Evolutionary conservation across 2,888 invertebrate genomes (phyloP), one percentile per base, ranked within the genome.

Genomic region (Tachina grossa): DNA sequence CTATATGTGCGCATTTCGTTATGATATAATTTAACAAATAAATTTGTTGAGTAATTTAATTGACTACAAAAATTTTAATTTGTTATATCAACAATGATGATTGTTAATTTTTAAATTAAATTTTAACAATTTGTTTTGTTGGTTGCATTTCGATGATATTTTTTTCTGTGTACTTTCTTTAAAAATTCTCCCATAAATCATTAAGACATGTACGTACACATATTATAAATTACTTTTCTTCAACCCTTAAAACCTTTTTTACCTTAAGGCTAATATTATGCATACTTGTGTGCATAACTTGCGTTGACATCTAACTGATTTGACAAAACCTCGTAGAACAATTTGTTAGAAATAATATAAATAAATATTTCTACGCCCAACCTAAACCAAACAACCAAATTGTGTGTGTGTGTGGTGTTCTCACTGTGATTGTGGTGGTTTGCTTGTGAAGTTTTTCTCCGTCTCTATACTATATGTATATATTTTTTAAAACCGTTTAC

Each of bases 361-460:
- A 53, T 16, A 59, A 13, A 47, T 22, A 51, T 39, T 47, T 69
- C 41, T 11, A 43, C 39, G 59, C 49, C 45, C 65, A 65, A 69
- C 49, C 45, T 51, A 19, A 31, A 45, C 11, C 31, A 11, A 19
- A 71, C 59, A 63, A 59, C 53, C 61, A 66, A 49, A 61, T 77
- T 81, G 66, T 72, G 41, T 65, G 47, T 81, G 66, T 72, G 41
- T 65, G 47, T 77, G 66, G 76, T 77, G 65, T 72, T 81, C 72
- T 74, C 68, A 63, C 77, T 61, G 55, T 68, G 43, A 81, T 68
- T 84, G 80, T 69, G 81, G 77, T 57, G 81, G 77, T 57, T 57
- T 80, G 72, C 19, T 31, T 66, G 6, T 22, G 22, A 31, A 39
- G 19, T 74, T 71, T 53, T 47, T 49, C 19, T 19, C 14, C 65